phyloP scores from a whole-genome alignment of 2,888 invertebrate species.

The Mimumesa dahlbomi region DNA sequence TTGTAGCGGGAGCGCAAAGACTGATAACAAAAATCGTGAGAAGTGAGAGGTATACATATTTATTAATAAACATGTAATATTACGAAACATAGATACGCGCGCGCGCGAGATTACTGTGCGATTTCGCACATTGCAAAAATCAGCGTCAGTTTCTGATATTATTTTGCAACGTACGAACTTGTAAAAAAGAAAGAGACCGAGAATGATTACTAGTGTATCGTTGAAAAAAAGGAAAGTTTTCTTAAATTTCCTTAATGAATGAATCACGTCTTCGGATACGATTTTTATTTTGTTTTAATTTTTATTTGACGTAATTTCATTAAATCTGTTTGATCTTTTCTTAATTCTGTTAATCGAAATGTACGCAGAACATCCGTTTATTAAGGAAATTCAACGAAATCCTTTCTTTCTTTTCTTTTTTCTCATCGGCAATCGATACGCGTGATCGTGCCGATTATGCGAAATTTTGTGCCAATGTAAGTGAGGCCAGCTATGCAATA shows the following conservation, averaged over 20 bases:
- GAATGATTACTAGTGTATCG: background rate
- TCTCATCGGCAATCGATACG: background rate
- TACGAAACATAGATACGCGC: constrained; percentile 14
- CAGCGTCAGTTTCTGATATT: background rate
- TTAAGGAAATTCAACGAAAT: constrained; percentile 8
- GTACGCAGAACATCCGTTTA: too few relatives aligned
- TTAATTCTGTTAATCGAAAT: too few relatives aligned
- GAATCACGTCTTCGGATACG: too few relatives aligned
- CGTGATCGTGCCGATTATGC: constrained; percentile 39
- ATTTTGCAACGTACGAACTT: background rate
- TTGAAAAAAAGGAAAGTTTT: background rate
- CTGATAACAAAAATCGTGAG: constrained; percentile 67
- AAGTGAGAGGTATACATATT: constrained; percentile 67
- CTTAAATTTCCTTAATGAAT: background rate
- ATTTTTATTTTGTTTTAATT: too few relatives aligned
- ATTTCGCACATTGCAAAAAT: background rate
- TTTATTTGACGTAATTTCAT: too few relatives aligned
- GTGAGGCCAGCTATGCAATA: constrained; percentile 66
- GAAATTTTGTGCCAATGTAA: constrained; percentile 62
- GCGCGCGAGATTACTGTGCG: background rate
- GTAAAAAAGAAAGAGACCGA: background rate
- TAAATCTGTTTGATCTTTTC: too few relatives aligned
- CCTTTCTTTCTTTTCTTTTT: too few relatives aligned
- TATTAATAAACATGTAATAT: constrained; percentile 26
- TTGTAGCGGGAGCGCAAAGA: constrained; percentile 70